Conservation (phyloP, 2,888 invertebrate genomes). For the Antheraea assamensis region DNA sequence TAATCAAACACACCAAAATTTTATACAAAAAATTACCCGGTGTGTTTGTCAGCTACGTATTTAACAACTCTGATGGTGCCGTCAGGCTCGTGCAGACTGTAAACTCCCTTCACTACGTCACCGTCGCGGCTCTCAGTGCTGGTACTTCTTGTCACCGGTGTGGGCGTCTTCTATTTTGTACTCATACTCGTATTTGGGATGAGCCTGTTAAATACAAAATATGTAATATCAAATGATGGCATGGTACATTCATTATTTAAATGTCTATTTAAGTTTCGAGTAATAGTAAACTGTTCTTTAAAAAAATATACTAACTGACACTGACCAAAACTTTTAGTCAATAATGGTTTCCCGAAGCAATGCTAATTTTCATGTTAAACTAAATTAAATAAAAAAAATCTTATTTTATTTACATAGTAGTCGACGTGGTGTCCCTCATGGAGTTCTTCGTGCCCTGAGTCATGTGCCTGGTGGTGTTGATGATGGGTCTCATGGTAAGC, state of each 20-base stretch:
- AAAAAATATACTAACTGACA: no score
- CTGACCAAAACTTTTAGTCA: background rate
- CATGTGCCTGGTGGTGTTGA: conserved; percentile 21
- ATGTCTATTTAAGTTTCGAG: background rate
- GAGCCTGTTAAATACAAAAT: conserved; percentile 40
- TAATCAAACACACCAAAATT: no score
- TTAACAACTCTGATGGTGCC: conserved; percentile 75
- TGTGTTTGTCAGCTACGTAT: conserved; percentile 75
- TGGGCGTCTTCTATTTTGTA: conserved; percentile 64
- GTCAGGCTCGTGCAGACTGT: conserved; percentile 65
- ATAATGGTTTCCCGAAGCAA: background rate
- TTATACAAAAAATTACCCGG: conserved; percentile 47
- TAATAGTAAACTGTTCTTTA: background rate
- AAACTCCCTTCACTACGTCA: conserved; percentile 65
- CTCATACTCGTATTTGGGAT: conserved; percentile 57
- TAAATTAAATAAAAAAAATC: background rate
- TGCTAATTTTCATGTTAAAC: conserved; percentile 19
- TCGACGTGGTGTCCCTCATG: conserved; percentile 21
- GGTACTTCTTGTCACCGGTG: conserved; percentile 77
- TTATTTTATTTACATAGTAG: conserved; percentile 22
- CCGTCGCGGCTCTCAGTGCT: conserved; percentile 66
- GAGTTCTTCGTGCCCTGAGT: conserved; percentile 31
- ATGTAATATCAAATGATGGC: background rate
- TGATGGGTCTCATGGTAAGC: conserved; percentile 25
- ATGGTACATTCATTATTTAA: background rate